phyloP scores from a whole-genome alignment of 2,888 invertebrate species.

The Hedychridium roseum region DNA sequence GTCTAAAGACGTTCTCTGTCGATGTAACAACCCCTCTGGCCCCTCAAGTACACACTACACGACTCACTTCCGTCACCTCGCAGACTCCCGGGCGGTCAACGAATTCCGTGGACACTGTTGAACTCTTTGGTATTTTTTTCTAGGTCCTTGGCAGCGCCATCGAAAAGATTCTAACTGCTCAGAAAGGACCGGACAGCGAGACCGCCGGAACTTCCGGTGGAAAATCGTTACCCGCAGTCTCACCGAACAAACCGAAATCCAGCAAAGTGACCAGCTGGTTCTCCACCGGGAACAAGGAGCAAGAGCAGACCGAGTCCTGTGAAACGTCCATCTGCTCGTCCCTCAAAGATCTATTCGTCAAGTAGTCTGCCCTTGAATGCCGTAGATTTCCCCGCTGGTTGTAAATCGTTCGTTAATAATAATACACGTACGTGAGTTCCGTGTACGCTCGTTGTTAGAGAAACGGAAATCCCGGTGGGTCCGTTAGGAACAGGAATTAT shows the following conservation, averaged over 20 bases:
- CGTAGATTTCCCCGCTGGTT: too few species aligned
- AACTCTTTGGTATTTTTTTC: too few species aligned
- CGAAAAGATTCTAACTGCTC: slow-evolving; percentile 78
- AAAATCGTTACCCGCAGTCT: slow-evolving; percentile 52
- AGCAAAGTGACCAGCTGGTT: slow-evolving; percentile 58
- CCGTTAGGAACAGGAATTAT: slow-evolving; percentile 4
- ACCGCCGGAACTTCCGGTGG: slow-evolving; percentile 37
- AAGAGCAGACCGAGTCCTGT: slow-evolving; percentile 74
- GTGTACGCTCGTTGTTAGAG: too few species aligned
- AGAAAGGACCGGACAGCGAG: slow-evolving; percentile 66
- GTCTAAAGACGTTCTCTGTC: too few species aligned
- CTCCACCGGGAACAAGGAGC: slow-evolving; percentile 70
- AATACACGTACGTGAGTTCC: too few species aligned
- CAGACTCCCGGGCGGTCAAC: too few species aligned
- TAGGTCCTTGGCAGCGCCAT: slow-evolving; percentile 83
- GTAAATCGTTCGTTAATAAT: too few species aligned
- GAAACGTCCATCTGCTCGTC: slow-evolving; percentile 85
- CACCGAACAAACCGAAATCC: slow-evolving; percentile 56
- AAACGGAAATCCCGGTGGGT: background rate
- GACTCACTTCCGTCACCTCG: too few species aligned
- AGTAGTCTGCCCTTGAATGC: slow-evolving; percentile 69
- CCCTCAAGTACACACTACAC: too few species aligned
- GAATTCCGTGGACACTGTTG: too few species aligned
- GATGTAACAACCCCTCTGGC: too few species aligned
- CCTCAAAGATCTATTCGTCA: slow-evolving; percentile 86